Evolutionary conservation across 2,797 vertebrate genomes (phyloP), one percentile per base, ranked within the genome.

Genomic region (Semaprochilodus insignis): DNA sequence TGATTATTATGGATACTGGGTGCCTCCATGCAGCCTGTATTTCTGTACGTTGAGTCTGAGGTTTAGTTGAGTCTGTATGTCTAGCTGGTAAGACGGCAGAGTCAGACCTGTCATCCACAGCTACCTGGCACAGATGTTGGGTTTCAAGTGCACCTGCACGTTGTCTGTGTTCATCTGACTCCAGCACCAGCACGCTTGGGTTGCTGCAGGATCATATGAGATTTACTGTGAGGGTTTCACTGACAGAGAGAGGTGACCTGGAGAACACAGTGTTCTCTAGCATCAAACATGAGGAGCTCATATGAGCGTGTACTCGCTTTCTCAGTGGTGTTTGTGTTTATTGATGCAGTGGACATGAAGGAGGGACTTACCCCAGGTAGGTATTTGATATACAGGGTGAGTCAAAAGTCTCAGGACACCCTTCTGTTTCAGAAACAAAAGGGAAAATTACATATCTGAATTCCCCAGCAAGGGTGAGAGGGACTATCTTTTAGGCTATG

Each of bases 311-410:
- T 60, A 5, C 2, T 23, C 8, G 8, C 17, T 21, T 21, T 40
- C 23, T 67, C 55, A 62, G 27, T 40, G 67, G 27, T 67, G 62
- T 74, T 81, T 62, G 63, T 77, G 91, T 86, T 90, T 88, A 23
- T 4, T 57, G 6, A 1, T 57, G 17, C 54, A 67, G 36, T 40
- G 63, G 44, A 48, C 44, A 13, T 48, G 1, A 48, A 48, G 31
- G 1, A 3, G 31, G 3, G 31, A 31, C 31, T 31, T 6, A 36
- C 6, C 36, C n/a, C n/a, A n/a, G n/a, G n/a, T n/a, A n/a, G n/a
- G n/a, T n/a, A n/a, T n/a, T n/a, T 31, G 31, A 31, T 31, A 31
- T 31, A 31, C 31, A 31, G 31, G 31, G 31, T n/a, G n/a, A n/a
- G n/a, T 31, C 31, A 31, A 31, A 31, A 31, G 31, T 31, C 31